Evolutionary conservation across 1,140 invertebrate species (phyloP).

Genomic region (Campoletis sonorensis): DNA sequence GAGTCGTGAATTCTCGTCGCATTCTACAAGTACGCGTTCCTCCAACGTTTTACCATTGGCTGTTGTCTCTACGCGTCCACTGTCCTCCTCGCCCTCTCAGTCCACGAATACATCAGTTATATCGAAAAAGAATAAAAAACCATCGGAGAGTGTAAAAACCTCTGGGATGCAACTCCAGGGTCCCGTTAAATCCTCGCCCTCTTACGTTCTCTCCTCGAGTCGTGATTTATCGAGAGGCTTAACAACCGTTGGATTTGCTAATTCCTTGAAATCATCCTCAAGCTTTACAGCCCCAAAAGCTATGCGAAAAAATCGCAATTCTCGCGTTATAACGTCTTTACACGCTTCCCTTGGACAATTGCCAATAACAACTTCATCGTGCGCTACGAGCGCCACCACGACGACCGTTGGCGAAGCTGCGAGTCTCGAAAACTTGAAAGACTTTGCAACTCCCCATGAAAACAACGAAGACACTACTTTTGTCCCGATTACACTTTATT

Average conservation of each 20-base stretch:
- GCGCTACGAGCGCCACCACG: neutral
- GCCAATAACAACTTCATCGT: conserved; percentile 8
- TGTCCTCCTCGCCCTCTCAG: neutral
- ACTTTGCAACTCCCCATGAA: neutral
- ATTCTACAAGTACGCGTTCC: conserved; percentile 13
- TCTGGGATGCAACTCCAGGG: neutral
- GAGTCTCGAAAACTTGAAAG: conserved; percentile 15
- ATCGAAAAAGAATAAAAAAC: conserved; percentile 13
- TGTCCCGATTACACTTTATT: neutral
- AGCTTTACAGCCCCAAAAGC: neutral
- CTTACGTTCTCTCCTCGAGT: neutral
- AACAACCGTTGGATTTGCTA: neutral
- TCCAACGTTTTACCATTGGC: neutral
- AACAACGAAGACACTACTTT: conserved; percentile 1
- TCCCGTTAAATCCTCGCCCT: conserved; percentile 24
- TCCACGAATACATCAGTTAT: neutral
- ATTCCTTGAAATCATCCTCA: conserved; percentile 34
- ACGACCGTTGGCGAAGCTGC: conserved; percentile 8
- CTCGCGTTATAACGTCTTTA: conserved; percentile 10
- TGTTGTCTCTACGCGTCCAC: neutral
- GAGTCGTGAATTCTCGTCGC: conserved; percentile 1
- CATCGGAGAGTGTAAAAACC: neutral
- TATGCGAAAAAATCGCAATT: neutral
- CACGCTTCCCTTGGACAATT: conserved; percentile 38
- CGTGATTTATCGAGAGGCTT: neutral